These are phyloP conservation scores for Mormyrops boulengeri DNA, from an alignment of 2,797 vertebrate genomes.

Conservation along the genomic window DNA sequence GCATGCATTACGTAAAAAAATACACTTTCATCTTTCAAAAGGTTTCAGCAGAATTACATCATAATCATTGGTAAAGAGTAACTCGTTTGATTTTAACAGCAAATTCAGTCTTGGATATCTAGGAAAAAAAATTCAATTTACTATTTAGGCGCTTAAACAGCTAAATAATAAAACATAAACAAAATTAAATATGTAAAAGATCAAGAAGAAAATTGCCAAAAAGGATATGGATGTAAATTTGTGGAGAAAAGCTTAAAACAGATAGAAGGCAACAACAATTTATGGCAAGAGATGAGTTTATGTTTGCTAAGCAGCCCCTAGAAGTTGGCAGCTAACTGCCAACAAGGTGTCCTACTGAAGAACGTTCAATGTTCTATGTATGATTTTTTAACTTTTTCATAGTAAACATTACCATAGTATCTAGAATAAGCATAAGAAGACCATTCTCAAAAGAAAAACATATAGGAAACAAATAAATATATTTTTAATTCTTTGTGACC, in stretches of 20 bases:
- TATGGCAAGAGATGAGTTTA: background rate
- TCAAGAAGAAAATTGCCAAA: background rate
- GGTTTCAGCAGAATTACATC: constrained; percentile 15
- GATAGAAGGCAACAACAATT: no score
- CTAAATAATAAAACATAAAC: constrained; percentile 11
- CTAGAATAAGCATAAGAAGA: background rate
- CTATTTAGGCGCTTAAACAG: background rate
- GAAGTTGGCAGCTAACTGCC: background rate
- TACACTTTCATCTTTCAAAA: constrained; percentile 7
- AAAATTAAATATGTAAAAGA: constrained; percentile 3
- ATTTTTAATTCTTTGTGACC: background rate
- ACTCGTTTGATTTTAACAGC: constrained; percentile 7
- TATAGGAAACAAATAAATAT: background rate
- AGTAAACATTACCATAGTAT: background rate
- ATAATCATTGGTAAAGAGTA: constrained; percentile 8
- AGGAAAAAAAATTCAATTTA: background rate
- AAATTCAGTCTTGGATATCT: background rate
- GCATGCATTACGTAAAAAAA: constrained; percentile 8
- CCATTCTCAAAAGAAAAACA: background rate
- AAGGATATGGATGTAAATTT: constrained; percentile 2
- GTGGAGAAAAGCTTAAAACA: background rate
- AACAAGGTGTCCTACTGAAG: background rate
- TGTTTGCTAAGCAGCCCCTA: background rate
- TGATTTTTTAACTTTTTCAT: background rate
- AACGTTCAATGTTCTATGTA: background rate